Evolutionary conservation across 2,113 vertebrate genomes (phyloP), one percentile per base, ranked within the genome.

Genomic region (Pseudorectes ferrugineus): DNA sequence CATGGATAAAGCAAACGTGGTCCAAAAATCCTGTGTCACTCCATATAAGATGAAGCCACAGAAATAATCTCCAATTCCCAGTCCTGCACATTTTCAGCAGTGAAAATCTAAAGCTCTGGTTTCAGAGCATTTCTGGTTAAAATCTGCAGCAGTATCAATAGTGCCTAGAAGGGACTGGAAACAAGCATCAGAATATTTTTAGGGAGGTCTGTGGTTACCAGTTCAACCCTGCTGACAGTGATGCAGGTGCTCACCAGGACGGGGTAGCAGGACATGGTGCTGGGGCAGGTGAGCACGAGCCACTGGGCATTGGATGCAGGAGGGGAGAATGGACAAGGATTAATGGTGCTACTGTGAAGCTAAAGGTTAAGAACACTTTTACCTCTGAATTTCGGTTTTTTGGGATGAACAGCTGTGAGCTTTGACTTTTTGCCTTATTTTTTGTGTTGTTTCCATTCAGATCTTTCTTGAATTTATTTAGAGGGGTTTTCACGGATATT

Each of bases 261-360:
- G 0, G 49, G 33, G 42, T 18, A 28, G 45, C 3, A 5, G 19
- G 52, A 51, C 0, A 0, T 26, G 46, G 9, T 67, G 25, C 40
- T 40, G 20, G 35, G 25, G 13, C 35, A 16, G 18, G 8, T 0
- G 3, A 65, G n/a, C 2, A 0, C 0, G 5, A 40, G n/a, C 45
- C 10, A 1, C 36, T 31, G 52, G 65, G 18, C 10, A 17, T 2
- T 7, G 3, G 49, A 13, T 72, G 10, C 26, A 23, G 74, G 33
- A 76, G n/a, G 20, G 36, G 23, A 74, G 57, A 35, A 28, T 31
- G 21, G 38, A 24, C 29, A 8, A n/a, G 61, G 38, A n/a, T 89
- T 89, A 35, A 59, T 63, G 45, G 24, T 63, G 25, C 33, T 77
- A 6, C 55, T 62, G 9, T 36, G 43, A 74, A 85, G 23, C 38